phyloP scores from a whole-genome alignment of 2,888 invertebrate genomes.

The Glyphotaelius pellucidus region DNA sequence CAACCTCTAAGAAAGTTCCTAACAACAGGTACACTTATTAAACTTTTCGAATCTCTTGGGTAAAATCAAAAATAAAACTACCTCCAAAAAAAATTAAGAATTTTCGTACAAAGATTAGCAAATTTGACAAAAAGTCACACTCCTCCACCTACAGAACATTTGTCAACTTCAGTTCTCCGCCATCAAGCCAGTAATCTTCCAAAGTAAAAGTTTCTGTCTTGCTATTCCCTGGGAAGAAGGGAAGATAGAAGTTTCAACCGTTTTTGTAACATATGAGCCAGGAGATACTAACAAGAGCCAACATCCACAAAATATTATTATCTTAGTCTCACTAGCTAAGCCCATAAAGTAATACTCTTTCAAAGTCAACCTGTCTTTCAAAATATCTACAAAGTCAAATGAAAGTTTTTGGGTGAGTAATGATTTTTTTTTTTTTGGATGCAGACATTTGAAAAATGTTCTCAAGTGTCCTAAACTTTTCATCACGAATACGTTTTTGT shows the following conservation, averaged over 20 bases:
- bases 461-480: background rate
- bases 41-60: background rate
- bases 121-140: slow-evolving; percentile 7
- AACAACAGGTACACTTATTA: no score
- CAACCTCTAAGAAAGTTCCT: no score
- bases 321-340: background rate
- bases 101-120: background rate
- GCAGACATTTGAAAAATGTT: background rate
- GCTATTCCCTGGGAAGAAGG: background rate
- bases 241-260: background rate
- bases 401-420: background rate
- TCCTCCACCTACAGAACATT: background rate
- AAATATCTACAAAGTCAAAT: background rate
- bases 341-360: background rate
- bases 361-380: background rate
- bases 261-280: background rate
- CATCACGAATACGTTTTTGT: no score
- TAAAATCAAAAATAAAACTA: background rate
- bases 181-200: background rate
- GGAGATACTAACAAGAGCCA: background rate
- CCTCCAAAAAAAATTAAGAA: background rate
- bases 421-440: background rate
- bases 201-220: background rate
- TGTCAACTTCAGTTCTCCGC: background rate
- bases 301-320: background rate